These are phyloP conservation scores for Tragelaphus imberbis DNA, from an alignment of 2,113 vertebrate genomes.

Conservation along the genomic window DNA sequence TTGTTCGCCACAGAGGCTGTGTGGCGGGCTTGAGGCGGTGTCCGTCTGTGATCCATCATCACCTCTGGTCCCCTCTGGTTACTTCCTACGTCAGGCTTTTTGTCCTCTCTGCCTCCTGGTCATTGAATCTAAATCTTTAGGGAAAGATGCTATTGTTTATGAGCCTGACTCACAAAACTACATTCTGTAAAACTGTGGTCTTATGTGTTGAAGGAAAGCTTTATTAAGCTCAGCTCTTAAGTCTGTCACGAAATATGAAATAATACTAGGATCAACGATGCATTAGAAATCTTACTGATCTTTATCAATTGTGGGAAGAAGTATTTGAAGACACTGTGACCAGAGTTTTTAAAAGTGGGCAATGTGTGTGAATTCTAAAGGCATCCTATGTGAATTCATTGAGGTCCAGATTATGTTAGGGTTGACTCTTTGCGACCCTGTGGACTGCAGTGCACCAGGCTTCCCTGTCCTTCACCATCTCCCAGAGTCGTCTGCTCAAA, in stretches of 20 bases:
- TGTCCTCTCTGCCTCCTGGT: neutral
- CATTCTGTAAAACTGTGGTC: neutral
- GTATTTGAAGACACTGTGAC: neutral
- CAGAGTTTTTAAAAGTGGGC: neutral
- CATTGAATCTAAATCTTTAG: neutral
- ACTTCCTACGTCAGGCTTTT: neutral
- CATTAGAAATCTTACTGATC: neutral
- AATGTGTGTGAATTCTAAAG: neutral
- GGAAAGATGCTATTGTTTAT: neutral
- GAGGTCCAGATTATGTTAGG: neutral
- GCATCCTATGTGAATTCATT: neutral
- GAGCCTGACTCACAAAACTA: neutral
- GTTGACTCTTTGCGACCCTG: neutral
- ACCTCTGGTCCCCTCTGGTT: neutral
- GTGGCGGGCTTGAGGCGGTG: rapidly evolving
- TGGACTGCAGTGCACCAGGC: neutral
- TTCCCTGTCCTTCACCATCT: neutral
- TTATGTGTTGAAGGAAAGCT: neutral
- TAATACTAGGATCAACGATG: neutral
- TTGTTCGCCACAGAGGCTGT: neutral
- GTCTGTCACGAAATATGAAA: neutral
- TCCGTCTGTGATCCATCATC: neutral
- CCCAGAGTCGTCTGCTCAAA: neutral
- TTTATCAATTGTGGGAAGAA: neutral
- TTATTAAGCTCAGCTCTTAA: neutral